Base-by-base conservation (phyloP, 2,888 invertebrate genomes). In the Oegoconia quadripuncta region DNA sequence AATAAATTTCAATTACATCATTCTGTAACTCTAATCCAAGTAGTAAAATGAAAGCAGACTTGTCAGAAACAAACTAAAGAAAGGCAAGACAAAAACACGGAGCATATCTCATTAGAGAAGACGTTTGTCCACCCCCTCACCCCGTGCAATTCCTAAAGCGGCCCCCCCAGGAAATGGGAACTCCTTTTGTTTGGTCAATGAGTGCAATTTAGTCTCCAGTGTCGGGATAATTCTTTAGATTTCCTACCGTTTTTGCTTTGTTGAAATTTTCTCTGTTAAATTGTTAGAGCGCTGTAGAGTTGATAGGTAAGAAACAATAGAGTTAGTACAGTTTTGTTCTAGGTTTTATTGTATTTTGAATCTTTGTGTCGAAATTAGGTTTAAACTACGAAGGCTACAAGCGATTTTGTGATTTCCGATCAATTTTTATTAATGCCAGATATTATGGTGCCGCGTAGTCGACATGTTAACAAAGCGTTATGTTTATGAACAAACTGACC, bases 181-280 rank as follows among this genome's bases (percentile, higher is more conserved):
- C 35, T 42, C 46, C 48, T 51, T 48, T 51, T 53, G 53, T 53
- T 48, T 51, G 41, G 39, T 34, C 51, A 48, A 50, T 50, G 48
- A 46, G 40, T 38, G 43, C 47, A 44, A 48, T 50, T 50, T 50
- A 45, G 45, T 45, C 41, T 44, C 38, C 39, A 36, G 37, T 41
- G 41, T 40, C 37, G 33, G 34, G 23, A 34, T 34, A 30, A 34
- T 39, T 34, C 34, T 30, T 29, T 17, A 14, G 30, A 30, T 30
- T 34, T 39, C 28, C 33, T 26, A 3, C 27, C 9, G 27, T 16
- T 20, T 27, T 34, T n/a, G n/a, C n/a, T n/a, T n/a, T 32, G 25
- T 25, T 7, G 15, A 7, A 5, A 14, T 22, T 33, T 20, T 22
- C 26, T 17, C 14, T n/a, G 32, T 23, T 8, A 22, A 22, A 33